These are phyloP conservation scores for Aspidoscelis tigris DNA, from an alignment of 2,113 vertebrate species.

Conservation along the genomic window DNA sequence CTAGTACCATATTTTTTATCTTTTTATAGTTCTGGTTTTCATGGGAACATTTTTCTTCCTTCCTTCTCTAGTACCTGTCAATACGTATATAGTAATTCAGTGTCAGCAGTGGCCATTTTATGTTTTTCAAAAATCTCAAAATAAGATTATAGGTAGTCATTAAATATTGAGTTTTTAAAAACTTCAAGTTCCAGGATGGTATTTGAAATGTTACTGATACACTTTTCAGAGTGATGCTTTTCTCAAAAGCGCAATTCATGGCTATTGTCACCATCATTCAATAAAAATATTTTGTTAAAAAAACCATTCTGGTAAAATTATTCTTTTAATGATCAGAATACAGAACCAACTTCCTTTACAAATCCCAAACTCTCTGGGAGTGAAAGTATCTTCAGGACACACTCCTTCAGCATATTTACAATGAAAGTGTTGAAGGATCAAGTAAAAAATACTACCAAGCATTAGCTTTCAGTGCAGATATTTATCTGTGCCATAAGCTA, in stretches of 20 bases:
- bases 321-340: neutral
- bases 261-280: neutral
- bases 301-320: neutral
- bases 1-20: neutral
- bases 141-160: neutral
- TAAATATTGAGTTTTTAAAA: neutral
- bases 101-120: neutral
- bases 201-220: neutral
- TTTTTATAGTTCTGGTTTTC: neutral
- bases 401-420: constrained; percentile 32
- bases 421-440: constrained; percentile 17
- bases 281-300: constrained; percentile 10
- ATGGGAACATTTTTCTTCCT: neutral
- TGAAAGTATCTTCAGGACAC: neutral
- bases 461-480: constrained; percentile 37
- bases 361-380: constrained; percentile 29
- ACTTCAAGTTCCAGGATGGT: neutral
- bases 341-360: neutral
- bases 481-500: constrained; percentile 12
- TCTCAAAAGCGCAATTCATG: neutral
- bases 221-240: neutral
- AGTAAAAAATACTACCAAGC: constrained; percentile 25
- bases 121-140: neutral
- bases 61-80: too few relatives aligned
- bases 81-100: neutral